phyloP scores from a whole-genome alignment of 1,140 invertebrate genomes.

The Camponotus floridanus region DNA sequence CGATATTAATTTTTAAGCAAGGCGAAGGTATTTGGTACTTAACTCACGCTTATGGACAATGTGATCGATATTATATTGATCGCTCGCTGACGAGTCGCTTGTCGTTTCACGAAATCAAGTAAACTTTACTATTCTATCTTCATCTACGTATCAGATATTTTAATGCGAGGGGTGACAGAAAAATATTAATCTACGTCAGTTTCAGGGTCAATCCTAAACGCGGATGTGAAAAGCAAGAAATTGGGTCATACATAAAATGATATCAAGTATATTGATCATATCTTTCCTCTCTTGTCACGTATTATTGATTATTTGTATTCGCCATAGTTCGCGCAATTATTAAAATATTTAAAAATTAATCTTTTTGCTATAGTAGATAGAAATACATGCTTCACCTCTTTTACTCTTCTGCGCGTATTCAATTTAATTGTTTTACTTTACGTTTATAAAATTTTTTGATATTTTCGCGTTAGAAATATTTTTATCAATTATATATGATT shows the following conservation, averaged over 20 bases:
- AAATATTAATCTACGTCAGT: conserved; percentile 54
- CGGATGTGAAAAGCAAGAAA: background rate
- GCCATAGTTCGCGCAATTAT: background rate
- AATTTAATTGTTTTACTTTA: conserved; percentile 1
- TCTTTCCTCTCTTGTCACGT: background rate
- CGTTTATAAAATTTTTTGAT: background rate
- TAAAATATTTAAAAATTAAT: background rate
- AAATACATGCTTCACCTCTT: background rate
- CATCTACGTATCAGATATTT: conserved; percentile 41
- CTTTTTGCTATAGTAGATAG: background rate
- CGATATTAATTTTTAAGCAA: conserved; percentile 20
- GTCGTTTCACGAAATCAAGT: conserved; percentile 28
- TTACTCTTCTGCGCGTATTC: background rate
- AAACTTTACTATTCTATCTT: background rate
- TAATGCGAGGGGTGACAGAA: conserved; percentile 7
- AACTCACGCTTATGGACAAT: conserved; percentile 14
- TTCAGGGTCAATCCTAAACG: conserved; percentile 15
- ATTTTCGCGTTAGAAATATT: background rate
- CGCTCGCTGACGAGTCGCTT: background rate
- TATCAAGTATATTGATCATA: background rate
- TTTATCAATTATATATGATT: background rate
- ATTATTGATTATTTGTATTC: background rate
- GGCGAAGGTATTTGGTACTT: conserved; percentile 28
- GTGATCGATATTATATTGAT: conserved; percentile 43
- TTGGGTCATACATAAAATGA: background rate